phyloP scores from a whole-genome alignment of 2,113 vertebrate genomes.

The Calidris pugnax region DNA sequence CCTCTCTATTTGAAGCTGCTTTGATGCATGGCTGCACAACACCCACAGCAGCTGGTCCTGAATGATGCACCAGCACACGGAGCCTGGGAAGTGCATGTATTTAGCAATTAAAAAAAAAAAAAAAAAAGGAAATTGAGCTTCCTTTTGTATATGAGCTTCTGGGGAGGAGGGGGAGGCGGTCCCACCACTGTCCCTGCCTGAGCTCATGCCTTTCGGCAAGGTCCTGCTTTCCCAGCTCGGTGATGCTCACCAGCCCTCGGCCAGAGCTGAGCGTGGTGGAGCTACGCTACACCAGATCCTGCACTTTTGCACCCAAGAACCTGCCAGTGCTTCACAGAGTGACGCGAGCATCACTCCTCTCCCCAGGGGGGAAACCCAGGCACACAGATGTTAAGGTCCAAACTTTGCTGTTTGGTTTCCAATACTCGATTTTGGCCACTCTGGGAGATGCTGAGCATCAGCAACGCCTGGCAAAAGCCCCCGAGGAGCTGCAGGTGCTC shows the following conservation, averaged over 20 bases:
- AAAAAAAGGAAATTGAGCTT: background rate
- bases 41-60: background rate
- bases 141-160: background rate
- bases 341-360: background rate
- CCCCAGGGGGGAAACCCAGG: background rate
- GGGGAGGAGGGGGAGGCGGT: background rate
- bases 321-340: background rate
- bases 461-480: background rate
- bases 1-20: background rate
- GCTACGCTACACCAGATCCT: background rate
- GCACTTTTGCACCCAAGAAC: background rate
- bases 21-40: background rate
- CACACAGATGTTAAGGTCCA: background rate
- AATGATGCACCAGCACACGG: accelerated
- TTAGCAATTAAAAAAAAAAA: background rate
- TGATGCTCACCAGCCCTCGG: background rate
- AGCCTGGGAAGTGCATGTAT: background rate
- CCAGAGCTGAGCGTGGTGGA: background rate
- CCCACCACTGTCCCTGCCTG: too few relatives aligned
- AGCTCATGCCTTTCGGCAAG: accelerated
- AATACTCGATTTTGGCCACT: background rate
- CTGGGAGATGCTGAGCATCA: background rate
- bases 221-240: background rate
- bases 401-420: background rate
- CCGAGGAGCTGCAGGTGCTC: background rate